phyloP scores from a whole-genome alignment of 2,888 invertebrate species.

The Pseudococcus jackbeardsleyi region DNA sequence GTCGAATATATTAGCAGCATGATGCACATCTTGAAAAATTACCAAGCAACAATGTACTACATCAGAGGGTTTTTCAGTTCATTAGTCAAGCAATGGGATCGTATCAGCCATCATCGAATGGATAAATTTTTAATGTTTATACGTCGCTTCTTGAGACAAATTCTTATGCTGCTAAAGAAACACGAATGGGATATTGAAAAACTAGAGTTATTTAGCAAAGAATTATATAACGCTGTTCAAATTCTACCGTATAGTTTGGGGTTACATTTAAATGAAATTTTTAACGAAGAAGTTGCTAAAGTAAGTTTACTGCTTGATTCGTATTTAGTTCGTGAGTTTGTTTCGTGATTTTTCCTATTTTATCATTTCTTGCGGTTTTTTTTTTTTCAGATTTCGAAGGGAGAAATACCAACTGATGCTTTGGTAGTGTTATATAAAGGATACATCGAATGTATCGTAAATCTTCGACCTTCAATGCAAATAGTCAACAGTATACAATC shows the following conservation, averaged over 20 bases:
- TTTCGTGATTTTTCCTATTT: constrained; percentile 54
- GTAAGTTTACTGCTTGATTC: constrained; percentile 4
- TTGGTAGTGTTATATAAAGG: constrained; percentile 78
- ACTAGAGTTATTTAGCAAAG: constrained; percentile 53
- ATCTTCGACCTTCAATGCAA: constrained; percentile 55
- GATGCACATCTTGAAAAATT: constrained; percentile 55
- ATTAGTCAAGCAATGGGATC: constrained; percentile 64
- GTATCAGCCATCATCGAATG: constrained; percentile 65
- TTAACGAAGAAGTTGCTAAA: constrained; percentile 66
- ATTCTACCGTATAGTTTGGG: constrained; percentile 62
- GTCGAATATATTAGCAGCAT: constrained; percentile 64
- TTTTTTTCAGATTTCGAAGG: constrained; percentile 75
- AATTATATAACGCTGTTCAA: constrained; percentile 63
- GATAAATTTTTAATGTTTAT: constrained; percentile 66
- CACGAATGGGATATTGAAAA: constrained; percentile 63
- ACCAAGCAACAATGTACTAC: constrained; percentile 63
- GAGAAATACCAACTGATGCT: constrained; percentile 73
- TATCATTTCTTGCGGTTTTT: constrained; percentile 53
- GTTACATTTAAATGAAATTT: constrained; percentile 66
- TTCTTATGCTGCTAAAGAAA: constrained; percentile 59
- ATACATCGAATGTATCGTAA: constrained; percentile 73
- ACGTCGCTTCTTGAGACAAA: constrained; percentile 65
- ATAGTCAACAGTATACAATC: constrained; percentile 51
- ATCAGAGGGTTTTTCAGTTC: constrained; percentile 65
- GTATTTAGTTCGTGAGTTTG: background rate